Conservation (phyloP, 2,888 invertebrate genomes). For the Hydropsyche betteni region DNA sequence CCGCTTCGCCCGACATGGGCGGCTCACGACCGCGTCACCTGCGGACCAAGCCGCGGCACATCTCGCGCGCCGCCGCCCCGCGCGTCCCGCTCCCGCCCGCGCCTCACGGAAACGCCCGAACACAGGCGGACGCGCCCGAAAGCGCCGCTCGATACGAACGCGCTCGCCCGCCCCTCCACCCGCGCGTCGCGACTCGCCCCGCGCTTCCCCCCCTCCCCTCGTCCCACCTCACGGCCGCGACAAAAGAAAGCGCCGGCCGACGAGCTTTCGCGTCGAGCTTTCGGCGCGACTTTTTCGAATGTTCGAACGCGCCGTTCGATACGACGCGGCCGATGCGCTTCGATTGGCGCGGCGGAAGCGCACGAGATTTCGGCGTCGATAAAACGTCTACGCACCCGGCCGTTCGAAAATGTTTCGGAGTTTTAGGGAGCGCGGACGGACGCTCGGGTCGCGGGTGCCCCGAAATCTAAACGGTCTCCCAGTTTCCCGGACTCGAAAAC, state of each 20-base stretch:
- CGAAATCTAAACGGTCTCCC: too few species aligned
- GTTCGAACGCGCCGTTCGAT: not conserved
- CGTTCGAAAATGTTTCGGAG: too few species aligned
- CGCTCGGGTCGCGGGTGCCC: too few species aligned
- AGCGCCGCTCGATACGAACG: conserved; percentile 34
- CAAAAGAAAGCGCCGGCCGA: not conserved
- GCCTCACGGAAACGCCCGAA: conserved; percentile 61
- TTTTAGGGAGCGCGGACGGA: too few species aligned
- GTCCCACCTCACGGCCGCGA: too few species aligned
- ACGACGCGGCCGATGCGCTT: conserved; percentile 3
- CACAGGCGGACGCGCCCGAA: conserved; percentile 54
- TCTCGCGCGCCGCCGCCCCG: conserved; percentile 50
- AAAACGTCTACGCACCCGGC: too few species aligned
- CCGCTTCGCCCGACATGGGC: conserved; percentile 54
- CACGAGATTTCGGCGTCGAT: too few species aligned
- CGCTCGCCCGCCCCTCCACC: conserved; percentile 36
- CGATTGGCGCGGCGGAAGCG: not conserved
- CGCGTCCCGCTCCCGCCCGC: conserved; percentile 53
- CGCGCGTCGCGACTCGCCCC: conserved; percentile 14
- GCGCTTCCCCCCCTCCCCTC: not conserved
- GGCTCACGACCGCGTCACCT: conserved; percentile 52
- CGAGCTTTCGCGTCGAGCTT: not conserved
- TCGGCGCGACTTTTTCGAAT: not conserved
- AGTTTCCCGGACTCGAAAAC: too few species aligned
- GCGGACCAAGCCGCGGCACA: conserved; percentile 45